Evolutionary conservation across 2,113 vertebrate species (phyloP).

Genomic region (Perognathus longimembris): DNA sequence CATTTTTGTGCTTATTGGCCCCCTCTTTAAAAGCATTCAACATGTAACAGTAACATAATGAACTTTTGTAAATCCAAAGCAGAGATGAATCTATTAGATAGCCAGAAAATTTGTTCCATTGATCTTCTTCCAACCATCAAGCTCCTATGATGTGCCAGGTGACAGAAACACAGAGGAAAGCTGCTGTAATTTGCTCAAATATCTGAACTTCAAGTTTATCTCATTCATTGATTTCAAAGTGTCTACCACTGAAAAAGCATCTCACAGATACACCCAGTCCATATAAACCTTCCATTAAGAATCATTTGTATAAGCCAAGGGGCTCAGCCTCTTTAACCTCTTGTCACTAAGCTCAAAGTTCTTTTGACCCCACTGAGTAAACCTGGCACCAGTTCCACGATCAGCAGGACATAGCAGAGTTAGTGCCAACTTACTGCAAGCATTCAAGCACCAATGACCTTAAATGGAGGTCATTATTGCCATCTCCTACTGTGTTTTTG

Average conservation of each 20-base stretch:
- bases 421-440: slow-evolving; percentile 58
- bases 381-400: slow-evolving; percentile 45
- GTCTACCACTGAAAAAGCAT: slow-evolving; percentile 32
- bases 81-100: slow-evolving; percentile 11
- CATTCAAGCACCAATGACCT: slow-evolving; percentile 72
- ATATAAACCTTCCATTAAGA: slow-evolving; percentile 35
- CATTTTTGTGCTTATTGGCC: slow-evolving; percentile 70
- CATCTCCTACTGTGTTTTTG: slow-evolving; percentile 59
- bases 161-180: neutral
- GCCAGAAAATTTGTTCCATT: slow-evolving; percentile 15
- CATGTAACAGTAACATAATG: neutral
- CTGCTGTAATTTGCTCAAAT: neutral
- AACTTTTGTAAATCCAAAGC: slow-evolving; percentile 37
- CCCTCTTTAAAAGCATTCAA: slow-evolving; percentile 25
- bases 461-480: slow-evolving; percentile 76
- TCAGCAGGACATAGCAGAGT: slow-evolving; percentile 57
- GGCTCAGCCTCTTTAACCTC: slow-evolving; percentile 36
- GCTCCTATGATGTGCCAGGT: neutral
- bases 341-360: slow-evolving; percentile 50
- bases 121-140: slow-evolving; percentile 30
- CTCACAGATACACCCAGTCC: neutral
- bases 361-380: slow-evolving; percentile 46
- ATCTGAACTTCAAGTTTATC: slow-evolving; percentile 25
- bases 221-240: slow-evolving; percentile 30
- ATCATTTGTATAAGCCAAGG: neutral